Evolutionary conservation across 2,797 vertebrate genomes (phyloP), one percentile per base, ranked within the genome.

Genomic region (Muscicapa comitata): DNA sequence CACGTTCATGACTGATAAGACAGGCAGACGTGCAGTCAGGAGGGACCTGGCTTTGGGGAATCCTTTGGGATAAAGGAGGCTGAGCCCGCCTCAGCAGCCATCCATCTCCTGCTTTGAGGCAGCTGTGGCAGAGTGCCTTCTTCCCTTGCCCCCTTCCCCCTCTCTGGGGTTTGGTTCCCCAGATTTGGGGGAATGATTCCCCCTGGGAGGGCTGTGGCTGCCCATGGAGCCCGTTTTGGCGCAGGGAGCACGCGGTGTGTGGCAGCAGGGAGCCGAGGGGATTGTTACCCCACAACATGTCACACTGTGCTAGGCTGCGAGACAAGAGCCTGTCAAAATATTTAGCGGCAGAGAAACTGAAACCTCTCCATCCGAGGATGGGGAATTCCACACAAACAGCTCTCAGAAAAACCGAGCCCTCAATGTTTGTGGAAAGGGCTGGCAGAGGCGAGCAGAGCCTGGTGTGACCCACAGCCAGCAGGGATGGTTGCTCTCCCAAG

Each of bases 261-360:
- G 2, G 17, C 4, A 6, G 26, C 16, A 2, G 43, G 53, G 77
- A 61, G 85, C 86, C 3, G 23, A 53, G 68, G 86, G 88, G 73
- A 59, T 68, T 42, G 72, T 90, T 7, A 48, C 55, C 1, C 2
- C 10, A 48, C 47, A 21, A 4, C 25, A 1, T 6, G 73, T 86
- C 86, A 65, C 2, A 31, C 80, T 5, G 51, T 19, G 68, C 76
- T 4, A 43, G 83, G 92, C 89, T 90, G 87, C 5, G 20, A 65
- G 86, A 85, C n/a, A 19, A 38, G 90, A 78, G 62, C 26, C 86
- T 96, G 94, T 93, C 96, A 96, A 78, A 94, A 93, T 72, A 92
- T 87, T 95, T 85, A 84, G 84, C 14, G 3, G 62, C 70, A 38
- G 59, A 86, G 80, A 84, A 71, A 58, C 59, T 40, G 88, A 82